These are phyloP conservation scores for Phoeniculus purpureus DNA, from an alignment of 2,797 vertebrate genomes.

Conservation along the genomic window DNA sequence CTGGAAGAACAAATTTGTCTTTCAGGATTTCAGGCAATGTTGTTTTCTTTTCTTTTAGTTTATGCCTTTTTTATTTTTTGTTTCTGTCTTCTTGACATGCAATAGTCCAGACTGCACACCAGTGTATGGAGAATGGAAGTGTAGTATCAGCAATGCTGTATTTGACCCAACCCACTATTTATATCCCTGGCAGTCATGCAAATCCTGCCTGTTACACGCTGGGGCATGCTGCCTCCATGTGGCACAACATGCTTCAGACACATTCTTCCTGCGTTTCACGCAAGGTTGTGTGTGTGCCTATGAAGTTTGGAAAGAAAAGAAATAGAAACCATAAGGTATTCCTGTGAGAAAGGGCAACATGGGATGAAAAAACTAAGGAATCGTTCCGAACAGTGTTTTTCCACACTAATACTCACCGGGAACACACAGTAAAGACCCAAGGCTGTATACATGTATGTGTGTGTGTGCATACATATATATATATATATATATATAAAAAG, in stretches of 20 bases:
- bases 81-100: constrained; percentile 21
- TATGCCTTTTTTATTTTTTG: constrained; percentile 12
- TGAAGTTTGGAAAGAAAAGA: background rate
- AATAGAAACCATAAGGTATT: background rate
- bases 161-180: background rate
- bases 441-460: background rate
- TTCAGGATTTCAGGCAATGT: constrained; percentile 16
- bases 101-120: constrained; percentile 24
- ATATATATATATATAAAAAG: constrained; percentile 61
- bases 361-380: background rate
- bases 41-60: background rate
- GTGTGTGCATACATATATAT: background rate
- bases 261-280: background rate
- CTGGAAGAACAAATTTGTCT: background rate
- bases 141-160: background rate
- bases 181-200: background rate
- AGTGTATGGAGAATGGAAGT: background rate
- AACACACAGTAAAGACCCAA: constrained; percentile 59
- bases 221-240: constrained; percentile 53
- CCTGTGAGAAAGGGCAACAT: background rate
- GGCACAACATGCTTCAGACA: constrained; percentile 14
- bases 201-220: background rate
- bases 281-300: background rate
- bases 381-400: background rate
- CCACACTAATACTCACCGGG: constrained; percentile 41